Evolutionary conservation across 1,140 invertebrate species (phyloP), one percentile per base, ranked within the genome.

Genomic region (Planococcus citri): DNA sequence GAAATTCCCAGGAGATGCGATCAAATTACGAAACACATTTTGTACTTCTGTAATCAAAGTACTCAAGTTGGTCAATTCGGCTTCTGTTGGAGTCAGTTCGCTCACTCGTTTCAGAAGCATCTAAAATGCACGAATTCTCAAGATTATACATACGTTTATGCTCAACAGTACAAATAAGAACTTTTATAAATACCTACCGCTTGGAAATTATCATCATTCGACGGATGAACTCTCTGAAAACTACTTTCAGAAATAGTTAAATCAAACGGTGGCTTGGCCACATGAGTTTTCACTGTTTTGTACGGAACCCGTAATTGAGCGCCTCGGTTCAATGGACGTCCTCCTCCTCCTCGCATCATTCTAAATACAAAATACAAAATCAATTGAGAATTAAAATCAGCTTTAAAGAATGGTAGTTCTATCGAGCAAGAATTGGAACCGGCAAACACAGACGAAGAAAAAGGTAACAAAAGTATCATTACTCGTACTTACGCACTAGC

Each of bases 21-120:
- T 92, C 20, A 98, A 79, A 78, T 93, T 95, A 77, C 97, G 95
- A 51, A 98, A 80, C 41, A 97, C 92, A 38, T 86, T 87, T 77
- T 96, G 92, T 27, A 97, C 85, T 78, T 97, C 96, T 12, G 92
- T 95, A 38, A 97, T 92, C 6, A 98, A 82, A 79, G 92, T 94
- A 22, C 94, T 83, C 68, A 98, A 89, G 0, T 92, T 86, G 1
- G 91, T 88, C 80, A 96, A 92, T 75, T 98, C 95, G 68, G 87
- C 84, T 0, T 92, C 83, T 0, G 91, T 88, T 1, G 95, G 94
- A 68, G 90, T 92, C 37, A 98, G 82, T 75, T 97, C 94, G 64
- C 87, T 83, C 78, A 95, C 94, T 60, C 94, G 83, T 78, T 97
- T 97, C 17, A 97, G 78, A 10, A 97, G 79, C 0, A 91, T 91